These are phyloP conservation scores for Zaprionus lachaisei DNA, from an alignment of 1,140 invertebrate genomes.

Conservation along the genomic window DNA sequence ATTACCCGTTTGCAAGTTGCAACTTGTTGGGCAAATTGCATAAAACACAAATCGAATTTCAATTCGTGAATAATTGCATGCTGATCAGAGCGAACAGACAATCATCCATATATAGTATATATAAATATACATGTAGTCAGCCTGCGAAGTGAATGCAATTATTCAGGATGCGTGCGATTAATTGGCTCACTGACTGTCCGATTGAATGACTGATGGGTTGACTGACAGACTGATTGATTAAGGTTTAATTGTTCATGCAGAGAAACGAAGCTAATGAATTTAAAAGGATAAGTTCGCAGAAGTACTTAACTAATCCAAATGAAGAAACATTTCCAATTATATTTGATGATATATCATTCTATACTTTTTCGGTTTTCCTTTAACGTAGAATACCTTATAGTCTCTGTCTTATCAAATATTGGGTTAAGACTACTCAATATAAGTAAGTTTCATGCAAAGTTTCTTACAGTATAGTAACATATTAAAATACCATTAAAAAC, in stretches of 20 bases:
- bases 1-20: not conserved
- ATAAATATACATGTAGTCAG: not conserved
- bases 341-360: no score
- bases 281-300: no score
- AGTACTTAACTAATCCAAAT: no score
- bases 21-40: slow-evolving; percentile 6
- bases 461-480: no score
- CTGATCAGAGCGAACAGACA: slow-evolving; percentile 2
- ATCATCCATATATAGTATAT: not conserved
- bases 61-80: slow-evolving; percentile 32
- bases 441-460: no score
- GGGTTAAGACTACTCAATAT: no score
- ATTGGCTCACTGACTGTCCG: not conserved
- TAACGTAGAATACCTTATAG: no score
- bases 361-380: no score
- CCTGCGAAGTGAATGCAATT: not conserved
- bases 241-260: not conserved
- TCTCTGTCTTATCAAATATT: no score
- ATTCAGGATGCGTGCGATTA: not conserved
- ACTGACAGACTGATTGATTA: not conserved
- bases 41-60: slow-evolving; percentile 36
- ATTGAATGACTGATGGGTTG: not conserved
- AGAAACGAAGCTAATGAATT: no score
- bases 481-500: no score
- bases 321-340: no score